A percentile compares a stretch with the other conserved stretches of the same genome.
Evolutionary conservation across 1,140 invertebrate species (phyloP).

Genomic region (Coelopa frigida): DNA sequence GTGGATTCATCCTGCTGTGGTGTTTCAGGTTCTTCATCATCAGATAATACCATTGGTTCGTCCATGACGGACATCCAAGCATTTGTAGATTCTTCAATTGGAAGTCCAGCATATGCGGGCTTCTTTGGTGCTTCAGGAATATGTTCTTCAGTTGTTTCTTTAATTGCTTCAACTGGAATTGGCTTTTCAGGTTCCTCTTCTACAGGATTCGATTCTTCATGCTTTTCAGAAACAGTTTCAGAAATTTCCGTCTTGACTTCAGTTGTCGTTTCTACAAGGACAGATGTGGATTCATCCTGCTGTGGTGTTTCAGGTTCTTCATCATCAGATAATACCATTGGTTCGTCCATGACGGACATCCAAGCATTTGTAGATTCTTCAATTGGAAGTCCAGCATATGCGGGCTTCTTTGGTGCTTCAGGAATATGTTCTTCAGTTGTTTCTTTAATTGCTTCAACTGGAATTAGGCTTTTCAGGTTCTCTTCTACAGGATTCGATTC

Average conservation of each 20-base stretch:
- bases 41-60: constrained; percentile 7
- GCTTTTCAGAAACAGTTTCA: neutral
- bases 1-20: no score
- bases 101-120: constrained; percentile 42
- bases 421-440: constrained; percentile 2
- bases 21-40: constrained; percentile 6
- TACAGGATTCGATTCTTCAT: neutral
- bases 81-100: constrained; percentile 45
- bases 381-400: constrained; percentile 45
- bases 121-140: constrained; percentile 16
- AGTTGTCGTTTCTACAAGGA: no score
- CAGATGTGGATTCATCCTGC: no score
- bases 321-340: constrained; percentile 47
- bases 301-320: no score
- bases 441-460: no score
- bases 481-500: no score
- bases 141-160: neutral
- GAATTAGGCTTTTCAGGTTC: no score
- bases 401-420: constrained; percentile 16
- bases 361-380: constrained; percentile 44
- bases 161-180: neutral
- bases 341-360: constrained; percentile 49
- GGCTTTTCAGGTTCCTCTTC: constrained; percentile 5
- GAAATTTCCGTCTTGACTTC: constrained; percentile 5
- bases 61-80: constrained; percentile 48